phyloP scores from a whole-genome alignment of 2,797 vertebrate genomes.

The Parauchenoglanis ngamensis region DNA sequence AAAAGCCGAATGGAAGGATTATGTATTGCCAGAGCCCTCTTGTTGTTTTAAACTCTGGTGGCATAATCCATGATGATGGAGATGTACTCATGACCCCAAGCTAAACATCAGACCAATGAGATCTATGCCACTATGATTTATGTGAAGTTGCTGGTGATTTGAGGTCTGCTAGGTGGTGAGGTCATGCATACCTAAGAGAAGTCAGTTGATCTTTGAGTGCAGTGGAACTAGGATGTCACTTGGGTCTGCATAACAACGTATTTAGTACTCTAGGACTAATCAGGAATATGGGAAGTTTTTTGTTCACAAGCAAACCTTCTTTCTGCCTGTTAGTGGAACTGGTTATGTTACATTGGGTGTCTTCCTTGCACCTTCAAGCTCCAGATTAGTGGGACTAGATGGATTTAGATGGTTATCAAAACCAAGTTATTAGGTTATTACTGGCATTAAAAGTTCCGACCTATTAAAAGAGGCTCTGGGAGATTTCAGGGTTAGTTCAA shows the following conservation, averaged over 20 bases:
- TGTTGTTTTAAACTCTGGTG: background rate
- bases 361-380: background rate
- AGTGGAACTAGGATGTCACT: background rate
- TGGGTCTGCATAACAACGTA: background rate
- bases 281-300: background rate
- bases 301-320: background rate
- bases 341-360: background rate
- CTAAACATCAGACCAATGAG: background rate
- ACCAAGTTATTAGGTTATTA: too few species aligned
- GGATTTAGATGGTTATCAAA: too few species aligned
- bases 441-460: too few species aligned
- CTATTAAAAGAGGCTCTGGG: too few species aligned
- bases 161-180: background rate
- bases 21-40: background rate
- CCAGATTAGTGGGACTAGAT: background rate
- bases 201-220: background rate
- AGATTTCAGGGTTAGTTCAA: too few species aligned
- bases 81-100: background rate
- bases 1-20: background rate
- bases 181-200: background rate
- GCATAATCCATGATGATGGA: background rate
- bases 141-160: background rate
- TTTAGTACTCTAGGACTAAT: background rate
- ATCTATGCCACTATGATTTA: background rate
- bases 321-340: background rate